These are phyloP conservation scores for Otis tarda DNA, from an alignment of 2,113 vertebrate genomes.

Conservation along the genomic window DNA sequence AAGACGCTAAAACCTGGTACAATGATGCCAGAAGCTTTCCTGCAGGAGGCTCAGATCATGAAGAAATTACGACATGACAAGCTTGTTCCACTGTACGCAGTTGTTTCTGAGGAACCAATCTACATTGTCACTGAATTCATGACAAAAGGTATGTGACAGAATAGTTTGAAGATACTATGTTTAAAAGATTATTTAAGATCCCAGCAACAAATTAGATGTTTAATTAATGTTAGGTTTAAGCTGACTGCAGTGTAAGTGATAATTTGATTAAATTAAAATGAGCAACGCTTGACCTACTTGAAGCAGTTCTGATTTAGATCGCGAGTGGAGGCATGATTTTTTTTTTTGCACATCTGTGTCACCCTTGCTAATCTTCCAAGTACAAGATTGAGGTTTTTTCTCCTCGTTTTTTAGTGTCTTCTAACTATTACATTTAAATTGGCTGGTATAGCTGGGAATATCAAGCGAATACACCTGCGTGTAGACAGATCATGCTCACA, in stretches of 20 bases:
- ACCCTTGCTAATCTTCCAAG: conserved; percentile 4
- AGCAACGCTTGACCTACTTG: conserved; percentile 33
- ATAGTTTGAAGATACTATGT: background rate
- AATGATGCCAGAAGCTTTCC: conserved; percentile 96
- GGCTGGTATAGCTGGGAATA: background rate
- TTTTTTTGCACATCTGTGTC: conserved; percentile 20
- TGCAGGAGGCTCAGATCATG: conserved; percentile 97
- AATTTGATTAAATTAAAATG: conserved; percentile 43
- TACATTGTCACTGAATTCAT: conserved; percentile 97
- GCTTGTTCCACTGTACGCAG: conserved; percentile 91
- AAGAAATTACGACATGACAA: conserved; percentile 95
- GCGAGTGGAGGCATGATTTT: background rate
- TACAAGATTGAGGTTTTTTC: background rate
- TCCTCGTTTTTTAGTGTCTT: background rate
- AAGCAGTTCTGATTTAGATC: conserved; percentile 5
- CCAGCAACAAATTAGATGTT: background rate
- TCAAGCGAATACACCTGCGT: background rate
- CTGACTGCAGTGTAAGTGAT: background rate
- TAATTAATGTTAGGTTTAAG: conserved; percentile 11
- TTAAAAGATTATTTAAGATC: conserved; percentile 18
- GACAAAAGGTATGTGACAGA: conserved; percentile 84
- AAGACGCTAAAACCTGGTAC: conserved; percentile 95
- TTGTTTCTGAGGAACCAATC: conserved; percentile 95
- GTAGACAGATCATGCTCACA: background rate
- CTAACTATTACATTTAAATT: background rate